A percentile compares a stretch with the other conserved stretches of the same genome.
phyloP scores from a whole-genome alignment of 2,888 invertebrate genomes.

The Stenichneumon culpator region DNA sequence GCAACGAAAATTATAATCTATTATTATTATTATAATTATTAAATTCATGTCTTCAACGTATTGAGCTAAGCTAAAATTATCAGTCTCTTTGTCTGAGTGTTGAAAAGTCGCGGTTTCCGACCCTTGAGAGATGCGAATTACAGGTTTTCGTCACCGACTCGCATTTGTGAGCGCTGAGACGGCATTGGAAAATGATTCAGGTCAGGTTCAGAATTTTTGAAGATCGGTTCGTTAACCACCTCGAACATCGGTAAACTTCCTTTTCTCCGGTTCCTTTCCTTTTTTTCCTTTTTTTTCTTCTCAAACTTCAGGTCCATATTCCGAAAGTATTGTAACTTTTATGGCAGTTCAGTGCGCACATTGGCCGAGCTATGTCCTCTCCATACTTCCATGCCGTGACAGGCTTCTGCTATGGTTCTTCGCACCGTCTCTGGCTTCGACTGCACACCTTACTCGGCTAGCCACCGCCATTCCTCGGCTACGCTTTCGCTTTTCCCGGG shows the following conservation, averaged over 20 bases:
- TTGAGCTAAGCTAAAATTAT: too few species aligned
- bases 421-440: background rate
- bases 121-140: background rate
- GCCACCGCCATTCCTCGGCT: constrained; percentile 4
- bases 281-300: background rate
- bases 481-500: constrained; percentile 10
- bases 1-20: too few species aligned
- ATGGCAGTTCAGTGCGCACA: constrained; percentile 34
- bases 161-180: background rate
- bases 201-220: background rate
- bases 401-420: background rate
- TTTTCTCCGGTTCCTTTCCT: background rate
- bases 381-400: constrained; percentile 26
- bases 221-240: constrained; percentile 1
- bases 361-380: constrained; percentile 5
- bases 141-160: background rate
- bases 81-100: too few species aligned
- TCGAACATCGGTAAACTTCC: constrained; percentile 10
- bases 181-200: background rate
- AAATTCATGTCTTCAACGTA: too few species aligned
- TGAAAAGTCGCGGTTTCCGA: too few species aligned
- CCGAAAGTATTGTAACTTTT: constrained; percentile 50
- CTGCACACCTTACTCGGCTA: constrained; percentile 10
- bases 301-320: constrained; percentile 38
- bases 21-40: too few species aligned